Evolutionary conservation across 2,888 invertebrate genomes (phyloP), one percentile per base, ranked within the genome.

Genomic region (Orthonychiurus folsomi): DNA sequence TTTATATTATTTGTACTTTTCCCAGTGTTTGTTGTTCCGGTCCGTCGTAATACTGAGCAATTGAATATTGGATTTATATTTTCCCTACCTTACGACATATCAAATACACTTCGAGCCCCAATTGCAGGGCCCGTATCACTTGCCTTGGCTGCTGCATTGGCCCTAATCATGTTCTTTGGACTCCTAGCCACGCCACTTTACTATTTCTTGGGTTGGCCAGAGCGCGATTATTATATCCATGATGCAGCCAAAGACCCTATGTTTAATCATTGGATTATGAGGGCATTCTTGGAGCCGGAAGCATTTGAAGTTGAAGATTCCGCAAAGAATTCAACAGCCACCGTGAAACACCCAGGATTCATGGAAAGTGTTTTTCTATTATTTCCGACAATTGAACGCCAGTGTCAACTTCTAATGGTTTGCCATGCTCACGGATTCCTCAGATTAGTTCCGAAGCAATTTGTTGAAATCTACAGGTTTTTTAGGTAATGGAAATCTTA

Each of bases 361-460:
- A 12, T 64, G 12, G 56, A 60, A 12, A 66, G 66, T 61, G 60
- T 63, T 23, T 70, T 73, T 53, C 60, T 63, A 1, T 63, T 73
- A 12, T 48, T 70, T 23, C 67, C 69, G 0, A 67, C 69, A 37
- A 58, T 69, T 18, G 64, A 71, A 24, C 55, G 25, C 1, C 37
- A 60, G 2, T 73, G 73, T 58, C 62, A 61, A 21, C 66, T 69
- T 54, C 27, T 73, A 1, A 63, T 73, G 26, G 56, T 66, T 20
- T 73, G 73, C 50, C 73, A 73, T 63, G 64, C 73, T 47, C 73
- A 73, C 64, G 73, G 73, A 23, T 69, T 71, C 48, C 27, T 73
- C 2, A 56, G 56, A 21, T 60, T 63, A 50, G 56, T 71, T 20
- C 72, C 72, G 1, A 15, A 60, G 1, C 59, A 47, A 37, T 28